phyloP scores from a whole-genome alignment of 2,888 invertebrate genomes.

The Caenorhabditis macrosperma region DNA sequence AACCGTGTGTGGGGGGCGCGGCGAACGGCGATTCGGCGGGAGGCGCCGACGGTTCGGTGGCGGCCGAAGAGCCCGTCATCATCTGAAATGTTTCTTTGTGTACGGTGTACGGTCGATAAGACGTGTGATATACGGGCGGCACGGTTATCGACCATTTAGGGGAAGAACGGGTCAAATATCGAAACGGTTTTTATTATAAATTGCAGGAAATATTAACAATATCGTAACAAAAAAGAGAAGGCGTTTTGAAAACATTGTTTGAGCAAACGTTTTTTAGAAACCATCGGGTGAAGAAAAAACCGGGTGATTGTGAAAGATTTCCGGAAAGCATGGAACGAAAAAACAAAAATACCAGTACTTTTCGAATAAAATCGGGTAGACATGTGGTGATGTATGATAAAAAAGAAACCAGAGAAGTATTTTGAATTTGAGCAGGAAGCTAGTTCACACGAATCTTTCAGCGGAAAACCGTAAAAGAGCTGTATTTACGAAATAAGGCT shows the following conservation, averaged over 20 bases:
- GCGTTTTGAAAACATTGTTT: neutral
- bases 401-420: too few relatives aligned
- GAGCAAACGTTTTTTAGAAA: neutral
- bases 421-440: too few relatives aligned
- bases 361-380: too few relatives aligned
- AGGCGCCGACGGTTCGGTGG: conserved; percentile 36
- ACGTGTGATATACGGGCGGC: neutral
- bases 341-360: too few relatives aligned
- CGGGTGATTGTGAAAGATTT: neutral
- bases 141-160: neutral
- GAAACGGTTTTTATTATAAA: neutral
- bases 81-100: conserved; percentile 36
- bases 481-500: neutral
- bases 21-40: conserved; percentile 35
- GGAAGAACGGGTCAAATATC: neutral
- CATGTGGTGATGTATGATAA: too few relatives aligned
- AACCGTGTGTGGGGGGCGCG: conserved; percentile 17
- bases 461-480: neutral
- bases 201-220: conserved; percentile 3
- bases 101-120: conserved; percentile 1
- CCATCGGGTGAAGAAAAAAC: neutral
- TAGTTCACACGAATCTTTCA: neutral
- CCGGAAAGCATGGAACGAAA: neutral
- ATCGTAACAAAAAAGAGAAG: neutral
- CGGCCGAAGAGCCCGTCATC: conserved; percentile 46